Base-by-base conservation (phyloP, 2,888 invertebrate genomes). In the Spatulosminthurus flaviceps region DNA sequence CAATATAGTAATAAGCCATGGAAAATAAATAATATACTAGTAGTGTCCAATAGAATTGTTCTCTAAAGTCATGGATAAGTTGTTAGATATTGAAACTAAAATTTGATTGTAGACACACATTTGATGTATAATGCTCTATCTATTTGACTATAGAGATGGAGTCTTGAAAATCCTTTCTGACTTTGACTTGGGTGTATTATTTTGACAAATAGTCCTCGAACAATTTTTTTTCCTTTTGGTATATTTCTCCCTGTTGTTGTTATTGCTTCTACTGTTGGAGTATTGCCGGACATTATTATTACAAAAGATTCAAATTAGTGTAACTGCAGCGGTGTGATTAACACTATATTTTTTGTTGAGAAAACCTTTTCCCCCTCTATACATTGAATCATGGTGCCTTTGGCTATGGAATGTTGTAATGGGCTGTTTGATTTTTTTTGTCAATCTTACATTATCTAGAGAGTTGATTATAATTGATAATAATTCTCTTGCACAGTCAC, bases 131-230 rank as follows among this genome's bases (percentile, higher is more conserved):
- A 51, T 51, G 5, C 51, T n/a, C 51, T 13, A 51, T n/a, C n/a
- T n/a, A n/a, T n/a, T n/a, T n/a, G n/a, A n/a, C n/a, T n/a, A n/a
- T n/a, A n/a, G n/a, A n/a, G n/a, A n/a, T n/a, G n/a, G n/a, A n/a
- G n/a, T n/a, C n/a, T n/a, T n/a, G n/a, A n/a, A n/a, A 51, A 51
- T n/a, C 51, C 5, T 51, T 51, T n/a, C n/a, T n/a, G n/a, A n/a
- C n/a, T 51, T 19, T 51, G 51, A n/a, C 1, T 51, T 13, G 51
- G 51, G 51, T 51, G 51, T 51, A 51, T 51, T 51, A 51, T 19
- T 51, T 51, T 51, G 51, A 51, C n/a, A 51, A 51, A 51, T 51
- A 51, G 51, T 51, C 51, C 51, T 51, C 51, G 51, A 51, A 19
- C 51, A 51, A 51, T 51, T 51, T 51, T 51, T 19, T 51, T 51